Percentiles rank a stretch among this genome's conserved stretches.
phyloP scores from a whole-genome alignment of 2,113 vertebrate genomes.

The Pluvianellus socialis region DNA sequence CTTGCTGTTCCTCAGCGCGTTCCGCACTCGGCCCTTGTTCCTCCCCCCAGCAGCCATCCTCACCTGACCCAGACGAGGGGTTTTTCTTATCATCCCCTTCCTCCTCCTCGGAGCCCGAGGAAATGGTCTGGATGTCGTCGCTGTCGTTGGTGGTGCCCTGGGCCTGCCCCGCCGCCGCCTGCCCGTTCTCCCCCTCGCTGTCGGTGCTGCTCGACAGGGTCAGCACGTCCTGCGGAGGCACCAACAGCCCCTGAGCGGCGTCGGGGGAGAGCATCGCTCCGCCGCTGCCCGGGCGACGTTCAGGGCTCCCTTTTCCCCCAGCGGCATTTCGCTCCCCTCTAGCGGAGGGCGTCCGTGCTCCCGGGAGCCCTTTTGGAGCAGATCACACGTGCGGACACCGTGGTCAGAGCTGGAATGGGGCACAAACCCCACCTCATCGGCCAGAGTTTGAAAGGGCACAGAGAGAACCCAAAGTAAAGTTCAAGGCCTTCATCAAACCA shows the following conservation, averaged over 20 bases:
- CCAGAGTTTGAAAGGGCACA: rapidly evolving
- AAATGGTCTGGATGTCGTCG: conserved; percentile 97
- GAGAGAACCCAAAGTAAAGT: rapidly evolving
- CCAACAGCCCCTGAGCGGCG: not conserved
- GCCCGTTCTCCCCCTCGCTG: conserved; percentile 72
- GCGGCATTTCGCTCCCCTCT: rapidly evolving
- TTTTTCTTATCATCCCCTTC: conserved; percentile 86
- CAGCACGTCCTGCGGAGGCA: conserved; percentile 82
- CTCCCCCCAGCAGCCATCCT: not conserved
- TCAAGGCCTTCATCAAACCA: rapidly evolving
- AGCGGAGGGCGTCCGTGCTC: not conserved
- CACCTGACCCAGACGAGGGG: conserved; percentile 33
- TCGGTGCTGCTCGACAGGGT: conserved; percentile 87
- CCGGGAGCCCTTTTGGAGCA: not conserved
- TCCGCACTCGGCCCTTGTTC: not conserved
- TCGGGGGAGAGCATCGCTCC: not conserved
- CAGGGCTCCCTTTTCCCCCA: not conserved
- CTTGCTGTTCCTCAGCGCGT: rapidly evolving
- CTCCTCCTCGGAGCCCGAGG: conserved; percentile 89
- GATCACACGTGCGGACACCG: rapidly evolving
- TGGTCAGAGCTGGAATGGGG: not conserved
- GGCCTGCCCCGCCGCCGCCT: conserved; percentile 20
- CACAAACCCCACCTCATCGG: not conserved
- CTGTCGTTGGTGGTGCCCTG: conserved; percentile 80
- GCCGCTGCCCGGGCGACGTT: rapidly evolving